Base-by-base conservation (phyloP, 2,797 vertebrate species). In the Podarcis siculus region DNA sequence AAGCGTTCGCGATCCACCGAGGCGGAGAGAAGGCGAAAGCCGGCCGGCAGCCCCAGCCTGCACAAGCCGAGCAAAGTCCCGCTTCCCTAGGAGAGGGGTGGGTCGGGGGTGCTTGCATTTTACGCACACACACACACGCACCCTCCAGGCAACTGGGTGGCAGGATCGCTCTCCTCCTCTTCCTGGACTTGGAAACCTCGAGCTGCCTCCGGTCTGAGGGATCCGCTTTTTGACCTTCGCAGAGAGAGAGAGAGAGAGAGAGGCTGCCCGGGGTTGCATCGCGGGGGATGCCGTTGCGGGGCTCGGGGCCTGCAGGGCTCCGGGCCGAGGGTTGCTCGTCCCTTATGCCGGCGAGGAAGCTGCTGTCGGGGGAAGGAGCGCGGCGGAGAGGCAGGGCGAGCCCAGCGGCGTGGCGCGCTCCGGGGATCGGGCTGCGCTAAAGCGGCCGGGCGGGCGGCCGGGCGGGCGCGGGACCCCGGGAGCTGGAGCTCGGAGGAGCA, bases 271-370 rank as follows among this genome's bases (percentile, higher is more conserved):
- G 86, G 61, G 39, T 78, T n/a, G 75, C 76, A 4, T 79, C 19
- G 85, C 69, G n/a, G 37, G 75, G 82, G 64, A 79, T 69, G 87
- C 19, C 17, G 64, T 32, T 32, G 32, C 35, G 7, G 82, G 82
- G 73, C n/a, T 71, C 32, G 30, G 85, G 85, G 85, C 85, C 85
- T 86, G 85, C 55, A 9, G 58, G 61, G 67, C 85, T 79, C 39
- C 49, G 27, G 66, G 66, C 87, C 87, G 79, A 88, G 45, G 78
- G 49, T 49, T 42, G 25, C 87, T 55, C 82, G 12, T 19, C 82
- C 3, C 82, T 66, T 35, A 45, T 72, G 55, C 76, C 75, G 2
- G 73, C 67, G 49, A 61, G 79, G 79, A 35, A 78, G 75, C 32
- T n/a, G 55, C 32, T 15, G 21, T 23, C 2, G 72, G n/a, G 82